phyloP scores from a whole-genome alignment of 2,797 vertebrate species.

The Orientallactaga sibirica region DNA sequence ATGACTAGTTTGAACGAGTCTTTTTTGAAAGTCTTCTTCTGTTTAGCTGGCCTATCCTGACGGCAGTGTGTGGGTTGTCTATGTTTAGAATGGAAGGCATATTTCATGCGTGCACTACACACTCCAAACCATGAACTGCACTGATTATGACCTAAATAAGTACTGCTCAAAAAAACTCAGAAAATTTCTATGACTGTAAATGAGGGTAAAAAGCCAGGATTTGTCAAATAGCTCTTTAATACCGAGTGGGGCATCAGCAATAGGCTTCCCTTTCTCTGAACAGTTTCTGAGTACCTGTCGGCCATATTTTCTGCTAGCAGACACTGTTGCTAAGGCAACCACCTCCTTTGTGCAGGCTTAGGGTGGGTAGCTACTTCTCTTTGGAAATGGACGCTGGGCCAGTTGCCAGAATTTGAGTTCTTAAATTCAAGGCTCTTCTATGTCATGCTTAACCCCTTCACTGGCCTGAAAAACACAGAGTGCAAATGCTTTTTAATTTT shows the following conservation, averaged over 20 bases:
- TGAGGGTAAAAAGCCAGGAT: not conserved
- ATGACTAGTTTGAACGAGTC: not conserved
- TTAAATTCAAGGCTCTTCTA: constrained; percentile 58
- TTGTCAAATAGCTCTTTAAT: not conserved
- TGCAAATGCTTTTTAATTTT: not conserved
- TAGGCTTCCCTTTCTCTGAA: constrained; percentile 49
- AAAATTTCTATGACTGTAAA: not conserved
- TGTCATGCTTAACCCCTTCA: constrained; percentile 78
- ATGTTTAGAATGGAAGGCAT: not conserved
- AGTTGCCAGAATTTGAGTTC: constrained; percentile 76
- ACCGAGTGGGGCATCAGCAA: not conserved
- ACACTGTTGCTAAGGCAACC: constrained; percentile 86
- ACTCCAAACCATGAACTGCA: not conserved
- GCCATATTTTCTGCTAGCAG: constrained; percentile 78
- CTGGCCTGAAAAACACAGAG: not conserved
- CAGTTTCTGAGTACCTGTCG: constrained; percentile 72
- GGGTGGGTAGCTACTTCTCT: constrained; percentile 35
- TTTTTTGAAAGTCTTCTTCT: not conserved
- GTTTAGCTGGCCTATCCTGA: not conserved
- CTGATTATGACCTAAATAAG: constrained; percentile 38
- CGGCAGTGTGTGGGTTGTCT: not conserved
- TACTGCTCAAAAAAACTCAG: not conserved
- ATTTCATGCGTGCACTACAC: not conserved
- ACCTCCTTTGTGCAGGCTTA: constrained; percentile 73
- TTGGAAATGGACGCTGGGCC: constrained; percentile 72